Evolutionary conservation across 2,888 invertebrate species (phyloP).

Genomic region (Pandemis cinnamomeana): DNA sequence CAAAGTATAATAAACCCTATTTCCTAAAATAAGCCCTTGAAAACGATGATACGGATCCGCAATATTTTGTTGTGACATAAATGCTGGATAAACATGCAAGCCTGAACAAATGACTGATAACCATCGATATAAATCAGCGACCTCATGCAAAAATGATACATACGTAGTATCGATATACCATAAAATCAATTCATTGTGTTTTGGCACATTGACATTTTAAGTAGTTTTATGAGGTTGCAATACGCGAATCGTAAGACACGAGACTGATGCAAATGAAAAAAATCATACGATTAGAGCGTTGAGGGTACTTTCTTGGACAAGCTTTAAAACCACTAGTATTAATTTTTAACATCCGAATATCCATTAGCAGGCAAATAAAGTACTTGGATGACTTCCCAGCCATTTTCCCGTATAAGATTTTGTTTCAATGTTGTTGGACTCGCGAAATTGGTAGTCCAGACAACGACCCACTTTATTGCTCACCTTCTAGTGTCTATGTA

Average conservation of each 20-base stretch:
- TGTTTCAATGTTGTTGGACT: neutral
- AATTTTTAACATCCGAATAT: neutral
- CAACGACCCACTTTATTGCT: neutral
- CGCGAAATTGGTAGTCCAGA: neutral
- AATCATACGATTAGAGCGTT: neutral
- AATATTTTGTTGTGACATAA: slow-evolving; percentile 40
- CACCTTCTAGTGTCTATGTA: neutral
- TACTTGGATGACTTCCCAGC: neutral
- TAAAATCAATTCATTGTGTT: neutral
- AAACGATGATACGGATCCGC: slow-evolving; percentile 42
- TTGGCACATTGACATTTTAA: neutral
- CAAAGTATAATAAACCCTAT: slow-evolving; percentile 22
- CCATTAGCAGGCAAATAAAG: neutral
- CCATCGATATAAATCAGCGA: slow-evolving; percentile 57
- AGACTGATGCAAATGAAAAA: neutral
- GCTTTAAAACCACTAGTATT: neutral
- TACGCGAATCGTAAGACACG: neutral
- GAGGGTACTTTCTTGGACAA: neutral
- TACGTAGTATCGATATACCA: slow-evolving; percentile 2
- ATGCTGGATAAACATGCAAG: slow-evolving; percentile 37
- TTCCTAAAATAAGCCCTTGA: slow-evolving; percentile 31
- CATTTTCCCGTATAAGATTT: neutral
- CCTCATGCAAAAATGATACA: slow-evolving; percentile 54
- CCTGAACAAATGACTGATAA: slow-evolving; percentile 54
- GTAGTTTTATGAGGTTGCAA: neutral